Percentiles rank a stretch among this genome's conserved stretches.
phyloP scores from a whole-genome alignment of 2,113 vertebrate species.

The Xiphophorus couchianus region DNA sequence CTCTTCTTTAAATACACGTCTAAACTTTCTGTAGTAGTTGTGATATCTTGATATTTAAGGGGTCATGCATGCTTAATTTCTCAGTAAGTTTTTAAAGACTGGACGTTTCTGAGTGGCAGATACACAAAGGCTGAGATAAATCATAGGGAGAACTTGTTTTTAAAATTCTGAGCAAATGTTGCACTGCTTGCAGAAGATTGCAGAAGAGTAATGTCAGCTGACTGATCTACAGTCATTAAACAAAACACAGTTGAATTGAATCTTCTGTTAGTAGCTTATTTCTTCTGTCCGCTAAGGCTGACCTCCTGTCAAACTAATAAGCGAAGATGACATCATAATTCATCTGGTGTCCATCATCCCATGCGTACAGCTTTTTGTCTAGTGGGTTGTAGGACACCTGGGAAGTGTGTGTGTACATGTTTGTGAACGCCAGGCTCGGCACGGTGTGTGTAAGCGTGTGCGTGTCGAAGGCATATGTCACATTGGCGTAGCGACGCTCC shows the following conservation, averaged over 20 bases:
- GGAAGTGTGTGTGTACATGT: constrained; percentile 87
- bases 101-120: too few relatives aligned
- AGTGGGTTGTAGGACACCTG: constrained; percentile 94
- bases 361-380: constrained; percentile 91
- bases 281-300: not conserved
- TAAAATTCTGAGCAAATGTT: not conserved
- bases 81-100: not conserved
- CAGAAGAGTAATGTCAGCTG: not conserved
- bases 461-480: constrained; percentile 95
- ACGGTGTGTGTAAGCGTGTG: constrained; percentile 95
- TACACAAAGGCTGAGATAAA: not conserved
- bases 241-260: not conserved
- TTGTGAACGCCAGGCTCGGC: constrained; percentile 89
- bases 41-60: not conserved
- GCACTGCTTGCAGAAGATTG: not conserved
- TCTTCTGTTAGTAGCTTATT: not conserved
- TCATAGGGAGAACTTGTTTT: not conserved
- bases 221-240: constrained; percentile 36
- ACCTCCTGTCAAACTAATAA: constrained; percentile 77
- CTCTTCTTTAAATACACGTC: not conserved
- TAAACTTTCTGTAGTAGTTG: not conserved
- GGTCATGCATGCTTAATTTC: not conserved
- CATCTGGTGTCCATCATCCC: constrained; percentile 95
- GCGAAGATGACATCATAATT: constrained; percentile 92
- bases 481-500: constrained; percentile 86